Evolutionary conservation across 2,113 vertebrate species (phyloP).

Genomic region (Cettia cetti): DNA sequence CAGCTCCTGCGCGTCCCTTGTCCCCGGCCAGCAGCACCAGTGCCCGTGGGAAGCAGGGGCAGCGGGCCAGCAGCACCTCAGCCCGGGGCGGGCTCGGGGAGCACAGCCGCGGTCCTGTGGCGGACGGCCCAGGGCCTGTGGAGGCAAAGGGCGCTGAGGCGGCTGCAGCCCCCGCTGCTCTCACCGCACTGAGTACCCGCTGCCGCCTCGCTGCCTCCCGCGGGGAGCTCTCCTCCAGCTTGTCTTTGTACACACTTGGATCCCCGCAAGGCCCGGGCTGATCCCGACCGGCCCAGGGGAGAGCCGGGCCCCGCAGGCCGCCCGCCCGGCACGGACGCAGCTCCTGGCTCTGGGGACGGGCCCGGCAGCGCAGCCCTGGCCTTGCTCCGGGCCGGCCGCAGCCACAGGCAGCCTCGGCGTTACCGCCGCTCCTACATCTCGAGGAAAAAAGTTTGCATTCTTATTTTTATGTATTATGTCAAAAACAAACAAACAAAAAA

Average conservation of each 20-base stretch:
- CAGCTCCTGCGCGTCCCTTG: neutral
- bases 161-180: neutral
- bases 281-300: neutral
- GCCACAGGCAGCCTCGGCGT: neutral
- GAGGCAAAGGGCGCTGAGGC: accelerated
- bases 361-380: neutral
- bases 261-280: too few species aligned
- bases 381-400: neutral
- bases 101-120: neutral
- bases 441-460: neutral
- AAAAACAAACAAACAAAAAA: neutral
- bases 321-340: too few species aligned
- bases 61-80: accelerated
- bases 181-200: too few species aligned
- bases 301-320: accelerated
- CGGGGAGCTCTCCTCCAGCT: neutral
- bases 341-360: neutral
- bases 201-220: neutral
- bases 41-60: neutral
- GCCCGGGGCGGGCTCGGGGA: neutral
- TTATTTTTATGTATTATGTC: neutral
- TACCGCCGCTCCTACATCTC: neutral
- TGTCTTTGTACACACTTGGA: accelerated
- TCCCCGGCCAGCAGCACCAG: neutral
- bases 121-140: accelerated